Conservation (phyloP, 2,113 vertebrate genomes). For the Odobenus rosmarus region DNA sequence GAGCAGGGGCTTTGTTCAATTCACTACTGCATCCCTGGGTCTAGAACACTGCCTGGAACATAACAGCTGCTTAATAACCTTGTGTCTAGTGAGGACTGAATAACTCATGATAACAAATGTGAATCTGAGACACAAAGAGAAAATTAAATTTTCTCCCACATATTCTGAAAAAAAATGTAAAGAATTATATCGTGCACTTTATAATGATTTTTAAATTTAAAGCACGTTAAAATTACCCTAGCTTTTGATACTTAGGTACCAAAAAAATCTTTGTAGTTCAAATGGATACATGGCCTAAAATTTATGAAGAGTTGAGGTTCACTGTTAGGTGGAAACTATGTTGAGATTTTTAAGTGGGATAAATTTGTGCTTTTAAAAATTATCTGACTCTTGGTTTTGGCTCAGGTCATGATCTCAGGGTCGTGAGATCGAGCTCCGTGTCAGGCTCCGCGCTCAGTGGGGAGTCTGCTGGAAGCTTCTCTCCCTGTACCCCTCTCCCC, state of each 20-base stretch:
- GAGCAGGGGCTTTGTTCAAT: not conserved
- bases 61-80: not conserved
- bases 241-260: not conserved
- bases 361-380: not conserved
- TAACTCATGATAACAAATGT: not conserved
- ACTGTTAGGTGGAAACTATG: not conserved
- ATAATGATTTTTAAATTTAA: not conserved
- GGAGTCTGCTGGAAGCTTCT: not conserved
- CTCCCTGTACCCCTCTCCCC: not conserved
- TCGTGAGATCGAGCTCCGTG: not conserved
- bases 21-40: not conserved
- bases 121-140: constrained; percentile 12
- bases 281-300: not conserved
- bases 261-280: not conserved
- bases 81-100: not conserved
- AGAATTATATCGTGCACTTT: not conserved
- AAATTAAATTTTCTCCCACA: not conserved
- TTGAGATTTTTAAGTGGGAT: not conserved
- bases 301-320: not conserved
- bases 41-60: not conserved
- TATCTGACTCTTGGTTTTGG: not conserved
- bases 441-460: not conserved
- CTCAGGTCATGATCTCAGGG: not conserved
- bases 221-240: not conserved
- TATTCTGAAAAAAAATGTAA: not conserved